Evolutionary conservation across 2,888 invertebrate species (phyloP), one percentile per base, ranked within the genome.

Genomic region (Notodonta ziczac): DNA sequence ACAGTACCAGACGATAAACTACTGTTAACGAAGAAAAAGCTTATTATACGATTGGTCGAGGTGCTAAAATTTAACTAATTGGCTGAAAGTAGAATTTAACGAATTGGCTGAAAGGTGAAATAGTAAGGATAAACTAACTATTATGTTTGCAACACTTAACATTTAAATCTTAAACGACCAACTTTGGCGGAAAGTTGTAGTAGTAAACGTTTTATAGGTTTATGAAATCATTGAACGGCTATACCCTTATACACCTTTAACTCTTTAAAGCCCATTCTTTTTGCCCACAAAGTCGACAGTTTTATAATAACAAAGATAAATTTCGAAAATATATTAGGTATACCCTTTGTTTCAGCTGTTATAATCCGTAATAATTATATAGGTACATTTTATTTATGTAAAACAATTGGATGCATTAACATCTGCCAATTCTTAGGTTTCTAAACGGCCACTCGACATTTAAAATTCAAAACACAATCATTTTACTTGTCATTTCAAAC

Each of bases 41-140:
- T 73, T 76, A 72, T 69, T 76, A 24, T 24, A 66, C 56, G 58
- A 75, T 76, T 77, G 56, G 70, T 70, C 48, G 70, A 69, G 73
- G 65, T 57, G 65, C 72, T 70, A 74, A 78, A 76, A 67, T 79
- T 74, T 65, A 68, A 67, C 71, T 80, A 81, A 80, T 83, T 81
- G 73, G 70, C 71, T 63, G 52, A 52, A 52, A 32, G 3, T 10
- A 32, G 35, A 52, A 52, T 16, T 16, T 4, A 46, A 46, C n/a
- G n/a, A n/a, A n/a, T n/a, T n/a, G n/a, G n/a, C n/a, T n/a, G n/a
- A n/a, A 46, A 42, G 8, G 9, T 40, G 40, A 40, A 40, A 40
- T 9, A 40, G 9, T 40, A 40, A 40, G 24, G 24, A 24, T 24
- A 24, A 24, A 24, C 24, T 24, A 24, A 24, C 24, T 24, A 24